phyloP scores from a whole-genome alignment of 2,888 invertebrate species.

The Tipula helvola region DNA sequence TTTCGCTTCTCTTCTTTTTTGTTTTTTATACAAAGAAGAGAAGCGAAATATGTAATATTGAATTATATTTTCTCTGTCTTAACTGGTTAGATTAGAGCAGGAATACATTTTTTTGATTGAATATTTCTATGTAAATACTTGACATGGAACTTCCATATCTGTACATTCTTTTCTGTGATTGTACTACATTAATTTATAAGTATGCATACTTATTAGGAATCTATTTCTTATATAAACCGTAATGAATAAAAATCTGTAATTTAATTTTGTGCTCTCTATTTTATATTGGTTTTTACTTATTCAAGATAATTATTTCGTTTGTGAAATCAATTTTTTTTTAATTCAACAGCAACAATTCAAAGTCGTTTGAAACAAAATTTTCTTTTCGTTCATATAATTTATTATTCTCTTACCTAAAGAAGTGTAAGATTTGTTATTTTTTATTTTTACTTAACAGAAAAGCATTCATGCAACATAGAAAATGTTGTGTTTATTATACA shows the following conservation, averaged over 20 bases:
- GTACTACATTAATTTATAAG: no score
- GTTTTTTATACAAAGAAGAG: no score
- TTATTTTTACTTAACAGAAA: not conserved
- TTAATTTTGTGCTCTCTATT: not conserved
- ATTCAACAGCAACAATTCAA: not conserved
- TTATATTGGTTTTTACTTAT: not conserved
- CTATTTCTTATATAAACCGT: not conserved
- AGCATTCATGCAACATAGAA: not conserved
- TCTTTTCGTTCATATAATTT: not conserved
- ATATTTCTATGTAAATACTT: no score
- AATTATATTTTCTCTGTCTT: no score
- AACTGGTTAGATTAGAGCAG: no score
- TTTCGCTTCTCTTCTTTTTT: no score
- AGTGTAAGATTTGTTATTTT: not conserved
- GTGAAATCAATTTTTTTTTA: not conserved
- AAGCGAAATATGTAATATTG: no score
- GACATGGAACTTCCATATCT: no score
- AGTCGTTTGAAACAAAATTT: not conserved
- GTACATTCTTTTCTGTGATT: no score
- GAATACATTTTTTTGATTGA: no score
- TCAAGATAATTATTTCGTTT: not conserved
- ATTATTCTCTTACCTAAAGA: not conserved
- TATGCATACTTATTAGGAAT: no score
- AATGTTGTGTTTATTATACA: not conserved
- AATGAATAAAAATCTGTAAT: not conserved